Conservation (phyloP, 2,888 invertebrate genomes). For the Dendrolimus houi region DNA sequence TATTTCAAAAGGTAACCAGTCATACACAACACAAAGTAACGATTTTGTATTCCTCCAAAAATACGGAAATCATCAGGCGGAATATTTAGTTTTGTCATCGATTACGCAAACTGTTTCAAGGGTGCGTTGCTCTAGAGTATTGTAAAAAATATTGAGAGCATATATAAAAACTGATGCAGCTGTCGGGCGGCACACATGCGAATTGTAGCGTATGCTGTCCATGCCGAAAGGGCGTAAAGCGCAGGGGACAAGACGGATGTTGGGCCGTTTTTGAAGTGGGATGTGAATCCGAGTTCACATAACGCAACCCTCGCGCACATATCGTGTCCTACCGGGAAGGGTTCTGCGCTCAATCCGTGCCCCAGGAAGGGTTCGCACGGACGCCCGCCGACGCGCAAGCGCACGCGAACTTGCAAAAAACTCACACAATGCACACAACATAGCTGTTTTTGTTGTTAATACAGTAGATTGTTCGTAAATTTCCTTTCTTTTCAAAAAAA, state of each 20-base stretch:
- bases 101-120: conserved; percentile 78
- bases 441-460: conserved; percentile 73
- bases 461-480: conserved; percentile 74
- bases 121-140: conserved; percentile 63
- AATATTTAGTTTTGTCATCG: conserved; percentile 77
- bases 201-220: conserved; percentile 50
- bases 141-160: conserved; percentile 73
- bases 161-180: conserved; percentile 74
- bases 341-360: conserved; percentile 60
- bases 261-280: conserved; percentile 30
- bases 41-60: conserved; percentile 53
- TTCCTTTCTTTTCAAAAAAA: conserved; percentile 65
- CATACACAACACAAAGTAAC: conserved; percentile 15
- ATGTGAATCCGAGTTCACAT: conserved; percentile 21
- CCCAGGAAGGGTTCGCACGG: conserved; percentile 66
- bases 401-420: conserved; percentile 73
- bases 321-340: conserved; percentile 47
- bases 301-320: conserved; percentile 51
- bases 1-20: conserved; percentile 6
- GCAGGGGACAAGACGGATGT: conserved; percentile 13
- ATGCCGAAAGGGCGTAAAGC: conserved; percentile 41
- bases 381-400: conserved; percentile 72
- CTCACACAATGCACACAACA: conserved; percentile 63
- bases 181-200: conserved; percentile 73
- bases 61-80: conserved; percentile 76